phyloP scores from a whole-genome alignment of 2,113 vertebrate species.

The Rhadina sibilatrix region DNA sequence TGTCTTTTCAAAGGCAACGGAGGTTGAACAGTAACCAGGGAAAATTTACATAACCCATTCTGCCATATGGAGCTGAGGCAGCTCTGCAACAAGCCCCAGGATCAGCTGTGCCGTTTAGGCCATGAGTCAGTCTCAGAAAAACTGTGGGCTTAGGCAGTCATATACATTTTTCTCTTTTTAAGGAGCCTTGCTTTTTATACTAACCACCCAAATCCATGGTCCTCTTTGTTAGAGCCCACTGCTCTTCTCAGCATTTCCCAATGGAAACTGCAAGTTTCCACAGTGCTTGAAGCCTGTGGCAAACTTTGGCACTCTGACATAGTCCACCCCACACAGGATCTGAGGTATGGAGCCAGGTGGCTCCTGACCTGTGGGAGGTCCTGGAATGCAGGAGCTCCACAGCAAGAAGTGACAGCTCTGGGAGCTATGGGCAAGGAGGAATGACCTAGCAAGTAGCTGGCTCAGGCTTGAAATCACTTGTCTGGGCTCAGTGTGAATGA shows the following conservation, averaged over 20 bases:
- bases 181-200: background rate
- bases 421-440: background rate
- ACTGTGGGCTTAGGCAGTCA: background rate
- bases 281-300: background rate
- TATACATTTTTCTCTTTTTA: background rate
- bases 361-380: background rate
- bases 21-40: background rate
- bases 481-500: fast-evolving
- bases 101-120: background rate
- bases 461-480: background rate
- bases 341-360: background rate
- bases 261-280: background rate
- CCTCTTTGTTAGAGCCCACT: background rate
- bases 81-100: background rate
- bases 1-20: slow-evolving; percentile 12
- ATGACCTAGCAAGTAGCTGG: background rate
- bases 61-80: background rate
- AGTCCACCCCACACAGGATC: too few relatives aligned
- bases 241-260: background rate
- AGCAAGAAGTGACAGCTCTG: background rate
- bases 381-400: background rate
- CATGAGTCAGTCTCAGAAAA: background rate
- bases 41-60: background rate
- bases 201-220: background rate
- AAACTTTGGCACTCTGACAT: background rate